Evolutionary conservation across 2,888 invertebrate species (phyloP), one percentile per base, ranked within the genome.

Genomic region (Caenorhabditis parvicauda): DNA sequence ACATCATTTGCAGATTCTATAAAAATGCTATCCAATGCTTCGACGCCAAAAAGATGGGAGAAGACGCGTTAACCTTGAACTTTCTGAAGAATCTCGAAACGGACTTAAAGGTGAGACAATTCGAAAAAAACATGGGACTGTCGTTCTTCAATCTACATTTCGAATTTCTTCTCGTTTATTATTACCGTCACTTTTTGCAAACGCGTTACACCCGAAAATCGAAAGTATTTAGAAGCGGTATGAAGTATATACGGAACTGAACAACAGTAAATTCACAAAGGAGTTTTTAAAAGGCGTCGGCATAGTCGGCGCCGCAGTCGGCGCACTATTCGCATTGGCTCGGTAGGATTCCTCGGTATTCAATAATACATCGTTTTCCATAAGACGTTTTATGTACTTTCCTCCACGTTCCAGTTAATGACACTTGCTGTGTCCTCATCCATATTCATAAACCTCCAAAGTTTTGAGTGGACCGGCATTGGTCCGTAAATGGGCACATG

Each of bases 231-330:
- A n/a, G n/a, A n/a, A n/a, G n/a, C n/a, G n/a, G 22, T 78, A 68
- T 84, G 83, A 83, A 29, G 90, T 89, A 83, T 95, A 91, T 85
- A 88, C 88, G 81, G 88, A 90, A 56, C 91, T 93, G 86, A 98
- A 98, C 85, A 94, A 96, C 83, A 90, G 92, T 83, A 98, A 98
- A 87, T 98, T 98, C 84, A 91, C 96, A 70, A n/a, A n/a, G n/a
- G n/a, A n/a, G n/a, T n/a, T n/a, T n/a, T n/a, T n/a, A n/a, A n/a
- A n/a, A n/a, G n/a, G n/a, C n/a, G n/a, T n/a, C n/a, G n/a, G n/a
- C n/a, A n/a, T n/a, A n/a, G n/a, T n/a, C n/a, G n/a, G n/a, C n/a
- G n/a, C n/a, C n/a, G n/a, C n/a, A n/a, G n/a, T n/a, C n/a, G n/a
- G n/a, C n/a, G n/a, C n/a, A n/a, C n/a, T n/a, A n/a, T n/a, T n/a